These are phyloP conservation scores for Pachyramphus minor DNA, from an alignment of 2,113 vertebrate species.

Conservation along the genomic window DNA sequence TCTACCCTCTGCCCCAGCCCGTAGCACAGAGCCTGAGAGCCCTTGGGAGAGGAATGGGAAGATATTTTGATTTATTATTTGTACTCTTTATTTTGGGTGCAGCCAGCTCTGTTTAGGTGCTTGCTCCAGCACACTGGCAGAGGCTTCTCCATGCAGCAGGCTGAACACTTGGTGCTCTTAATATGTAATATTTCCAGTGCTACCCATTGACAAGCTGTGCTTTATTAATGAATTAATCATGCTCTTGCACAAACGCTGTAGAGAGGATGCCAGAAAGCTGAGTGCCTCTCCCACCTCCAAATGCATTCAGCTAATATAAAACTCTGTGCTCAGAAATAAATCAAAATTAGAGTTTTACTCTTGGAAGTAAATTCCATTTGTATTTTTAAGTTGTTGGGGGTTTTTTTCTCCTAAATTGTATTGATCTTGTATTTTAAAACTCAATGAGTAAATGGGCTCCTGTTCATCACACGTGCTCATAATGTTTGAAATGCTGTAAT, in stretches of 20 bases:
- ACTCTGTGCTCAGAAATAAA: not conserved
- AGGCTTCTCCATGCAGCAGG: not conserved
- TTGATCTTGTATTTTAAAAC: not conserved
- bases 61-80: not conserved
- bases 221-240: constrained; percentile 53
- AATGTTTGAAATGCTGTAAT: not conserved
- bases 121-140: not conserved
- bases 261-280: not conserved
- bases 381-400: not conserved
- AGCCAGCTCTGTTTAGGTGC: not conserved
- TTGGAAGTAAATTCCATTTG: not conserved
- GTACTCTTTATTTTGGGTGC: not conserved
- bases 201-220: not conserved
- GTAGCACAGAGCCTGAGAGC: not conserved
- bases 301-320: not conserved
- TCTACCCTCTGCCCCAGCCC: not conserved
- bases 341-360: not conserved
- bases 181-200: not conserved
- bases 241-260: not conserved
- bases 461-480: not conserved
- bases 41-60: not conserved
- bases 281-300: not conserved
- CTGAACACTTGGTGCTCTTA: not conserved
- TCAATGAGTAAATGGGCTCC: not conserved
- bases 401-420: not conserved